Evolutionary conservation across 1,140 invertebrate species (phyloP).

Genomic region (Ectropis grisescens): DNA sequence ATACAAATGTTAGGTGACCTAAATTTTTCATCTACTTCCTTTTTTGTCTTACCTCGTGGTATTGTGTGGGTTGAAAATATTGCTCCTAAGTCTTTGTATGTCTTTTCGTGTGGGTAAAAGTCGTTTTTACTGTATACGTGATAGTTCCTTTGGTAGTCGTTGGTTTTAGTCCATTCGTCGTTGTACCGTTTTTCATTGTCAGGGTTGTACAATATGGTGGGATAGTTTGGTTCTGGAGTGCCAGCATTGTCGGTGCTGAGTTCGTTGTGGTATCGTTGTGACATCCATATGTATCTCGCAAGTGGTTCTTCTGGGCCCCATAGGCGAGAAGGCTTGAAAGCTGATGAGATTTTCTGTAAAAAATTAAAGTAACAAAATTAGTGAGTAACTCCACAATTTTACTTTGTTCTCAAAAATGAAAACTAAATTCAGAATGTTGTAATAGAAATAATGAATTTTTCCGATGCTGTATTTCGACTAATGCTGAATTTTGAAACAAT

Average conservation of each 20-base stretch:
- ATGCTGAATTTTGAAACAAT: too few relatives aligned
- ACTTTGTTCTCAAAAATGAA: too few relatives aligned
- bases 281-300: conserved; percentile 58
- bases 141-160: conserved; percentile 30
- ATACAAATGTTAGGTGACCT: conserved; percentile 61
- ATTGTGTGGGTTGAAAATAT: conserved; percentile 31
- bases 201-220: conserved; percentile 31
- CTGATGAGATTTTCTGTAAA: conserved; percentile 52
- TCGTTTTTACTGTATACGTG: conserved; percentile 27
- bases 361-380: conserved; percentile 4
- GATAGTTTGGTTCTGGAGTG: conserved; percentile 34
- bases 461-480: too few relatives aligned
- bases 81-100: conserved; percentile 21
- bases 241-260: conserved; percentile 27
- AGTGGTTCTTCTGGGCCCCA: conserved; percentile 61
- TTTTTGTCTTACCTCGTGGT: conserved; percentile 27
- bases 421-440: too few relatives aligned
- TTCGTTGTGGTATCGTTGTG: conserved; percentile 40
- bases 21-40: conserved; percentile 32
- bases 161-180: conserved; percentile 30
- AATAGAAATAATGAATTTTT: too few relatives aligned
- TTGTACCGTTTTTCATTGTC: conserved; percentile 30
- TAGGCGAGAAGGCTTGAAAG: conserved; percentile 47
- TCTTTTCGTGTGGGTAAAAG: conserved; percentile 17
- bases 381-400: too few relatives aligned